A percentile compares a stretch with the other conserved stretches of the same genome.
Conservation (phyloP, 2,113 vertebrate species). For the Boleophthalmus pectinirostris region DNA sequence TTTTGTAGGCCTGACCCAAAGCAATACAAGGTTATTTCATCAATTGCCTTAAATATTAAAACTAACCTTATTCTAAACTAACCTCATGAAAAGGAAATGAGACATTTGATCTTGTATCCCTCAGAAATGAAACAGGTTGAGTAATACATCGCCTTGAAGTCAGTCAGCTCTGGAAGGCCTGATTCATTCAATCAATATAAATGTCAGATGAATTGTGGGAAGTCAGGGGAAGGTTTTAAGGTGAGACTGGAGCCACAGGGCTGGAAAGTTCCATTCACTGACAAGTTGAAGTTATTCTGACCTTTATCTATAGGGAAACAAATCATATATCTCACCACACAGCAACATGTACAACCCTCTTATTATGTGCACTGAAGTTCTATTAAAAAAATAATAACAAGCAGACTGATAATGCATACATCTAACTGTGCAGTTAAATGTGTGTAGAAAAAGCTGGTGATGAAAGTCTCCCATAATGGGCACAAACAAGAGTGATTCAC, state of each 20-base stretch:
- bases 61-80: background rate
- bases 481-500: background rate
- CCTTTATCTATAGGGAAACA: background rate
- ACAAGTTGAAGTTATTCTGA: background rate
- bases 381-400: background rate
- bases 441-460: background rate
- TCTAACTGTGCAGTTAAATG: background rate
- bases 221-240: background rate
- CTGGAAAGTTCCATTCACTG: background rate
- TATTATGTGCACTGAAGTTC: background rate
- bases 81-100: slow-evolving; percentile 7
- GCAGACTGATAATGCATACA: background rate
- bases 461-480: background rate
- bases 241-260: background rate
- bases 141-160: slow-evolving; percentile 28
- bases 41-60: slow-evolving; percentile 1
- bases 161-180: background rate
- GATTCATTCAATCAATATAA: slow-evolving; percentile 4
- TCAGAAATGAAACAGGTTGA: slow-evolving; percentile 24
- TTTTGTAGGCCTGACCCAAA: background rate
- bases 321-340: background rate
- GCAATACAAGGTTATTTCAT: background rate
- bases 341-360: background rate
- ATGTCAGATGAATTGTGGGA: background rate
- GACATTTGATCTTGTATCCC: slow-evolving; percentile 9